Evolutionary conservation across 2,888 invertebrate genomes (phyloP).

Genomic region (Zaprionus obscuricornis): DNA sequence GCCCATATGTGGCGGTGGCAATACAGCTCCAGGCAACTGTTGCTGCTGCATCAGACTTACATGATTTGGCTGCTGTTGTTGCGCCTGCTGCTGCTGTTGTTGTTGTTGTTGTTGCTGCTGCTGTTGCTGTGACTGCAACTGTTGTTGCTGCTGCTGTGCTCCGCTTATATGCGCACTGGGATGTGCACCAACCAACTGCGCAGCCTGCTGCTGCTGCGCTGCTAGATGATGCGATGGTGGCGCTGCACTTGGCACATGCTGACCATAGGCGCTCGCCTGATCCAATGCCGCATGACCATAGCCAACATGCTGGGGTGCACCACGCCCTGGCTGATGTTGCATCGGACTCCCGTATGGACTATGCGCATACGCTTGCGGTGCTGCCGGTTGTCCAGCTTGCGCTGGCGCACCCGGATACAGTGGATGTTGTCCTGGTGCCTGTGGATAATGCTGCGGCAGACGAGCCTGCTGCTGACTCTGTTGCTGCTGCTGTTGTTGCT

Average conservation of each 20-base stretch:
- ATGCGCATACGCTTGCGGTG: conserved; percentile 84
- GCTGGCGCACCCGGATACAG: conserved; percentile 84
- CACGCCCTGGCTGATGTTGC: conserved; percentile 82
- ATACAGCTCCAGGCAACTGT: conserved; percentile 77
- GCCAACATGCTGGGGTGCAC: conserved; percentile 81
- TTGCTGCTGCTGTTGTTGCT: conserved; percentile 83
- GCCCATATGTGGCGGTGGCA: conserved; percentile 83
- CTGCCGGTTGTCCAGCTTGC: conserved; percentile 69
- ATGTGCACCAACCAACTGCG: conserved; percentile 84
- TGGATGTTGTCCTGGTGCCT: conserved; percentile 84
- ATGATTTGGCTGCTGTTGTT: conserved; percentile 81
- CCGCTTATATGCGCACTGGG: conserved; percentile 81
- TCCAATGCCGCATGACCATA: conserved; percentile 82
- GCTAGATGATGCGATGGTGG: conserved; percentile 81
- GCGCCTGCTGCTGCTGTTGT: conserved; percentile 81
- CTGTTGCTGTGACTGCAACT: conserved; percentile 75
- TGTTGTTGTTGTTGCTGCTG: conserved; percentile 60
- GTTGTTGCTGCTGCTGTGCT: conserved; percentile 73
- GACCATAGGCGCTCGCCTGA: conserved; percentile 83
- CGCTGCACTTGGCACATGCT: conserved; percentile 82
- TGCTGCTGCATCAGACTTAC: conserved; percentile 81
- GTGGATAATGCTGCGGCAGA: conserved; percentile 85
- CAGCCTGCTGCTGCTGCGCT: conserved; percentile 79
- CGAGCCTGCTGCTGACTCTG: conserved; percentile 84
- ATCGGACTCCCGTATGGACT: conserved; percentile 82